phyloP scores from a whole-genome alignment of 64 coral and sea anemone species.

The Cladopsammia gracilis region DNA sequence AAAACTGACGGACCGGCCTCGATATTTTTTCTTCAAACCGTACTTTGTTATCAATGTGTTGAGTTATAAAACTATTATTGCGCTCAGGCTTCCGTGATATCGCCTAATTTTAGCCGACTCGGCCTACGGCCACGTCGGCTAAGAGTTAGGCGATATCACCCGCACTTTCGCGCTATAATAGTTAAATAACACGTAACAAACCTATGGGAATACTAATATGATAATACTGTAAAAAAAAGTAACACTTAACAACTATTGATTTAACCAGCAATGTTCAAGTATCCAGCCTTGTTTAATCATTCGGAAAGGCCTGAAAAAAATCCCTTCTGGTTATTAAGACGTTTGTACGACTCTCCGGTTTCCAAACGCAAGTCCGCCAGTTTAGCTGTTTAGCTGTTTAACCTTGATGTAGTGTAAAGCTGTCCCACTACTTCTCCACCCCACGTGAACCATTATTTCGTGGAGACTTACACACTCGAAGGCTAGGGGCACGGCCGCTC shows the following conservation, averaged over 20 bases:
- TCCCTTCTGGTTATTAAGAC: conserved; percentile 5
- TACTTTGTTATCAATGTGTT: too few relatives aligned
- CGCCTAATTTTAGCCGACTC: too few relatives aligned
- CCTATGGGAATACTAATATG: too few relatives aligned
- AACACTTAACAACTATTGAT: not conserved
- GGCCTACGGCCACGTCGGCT: too few relatives aligned
- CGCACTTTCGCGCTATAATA: too few relatives aligned
- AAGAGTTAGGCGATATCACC: too few relatives aligned
- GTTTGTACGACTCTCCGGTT: conserved; percentile 20
- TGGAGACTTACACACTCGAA: conserved; percentile 25
- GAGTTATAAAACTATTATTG: too few relatives aligned
- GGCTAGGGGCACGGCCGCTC: conserved; percentile 55
- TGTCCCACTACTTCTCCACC: conserved; percentile 38
- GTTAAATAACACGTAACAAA: too few relatives aligned
- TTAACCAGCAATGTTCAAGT: not conserved
- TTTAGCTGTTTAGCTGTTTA: conserved; percentile 26
- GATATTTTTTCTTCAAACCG: too few relatives aligned
- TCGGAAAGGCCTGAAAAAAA: conserved; percentile 23
- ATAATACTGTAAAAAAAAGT: not conserved
- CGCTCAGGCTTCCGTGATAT: too few relatives aligned
- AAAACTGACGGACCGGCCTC: too few relatives aligned
- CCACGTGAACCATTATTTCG: conserved; percentile 69
- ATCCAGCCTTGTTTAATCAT: not conserved
- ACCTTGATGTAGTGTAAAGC: conserved; percentile 65
- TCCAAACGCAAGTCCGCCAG: conserved; percentile 39